These are phyloP conservation scores for Diogma glabrata DNA, from an alignment of 2,888 invertebrate species.

Conservation along the genomic window DNA sequence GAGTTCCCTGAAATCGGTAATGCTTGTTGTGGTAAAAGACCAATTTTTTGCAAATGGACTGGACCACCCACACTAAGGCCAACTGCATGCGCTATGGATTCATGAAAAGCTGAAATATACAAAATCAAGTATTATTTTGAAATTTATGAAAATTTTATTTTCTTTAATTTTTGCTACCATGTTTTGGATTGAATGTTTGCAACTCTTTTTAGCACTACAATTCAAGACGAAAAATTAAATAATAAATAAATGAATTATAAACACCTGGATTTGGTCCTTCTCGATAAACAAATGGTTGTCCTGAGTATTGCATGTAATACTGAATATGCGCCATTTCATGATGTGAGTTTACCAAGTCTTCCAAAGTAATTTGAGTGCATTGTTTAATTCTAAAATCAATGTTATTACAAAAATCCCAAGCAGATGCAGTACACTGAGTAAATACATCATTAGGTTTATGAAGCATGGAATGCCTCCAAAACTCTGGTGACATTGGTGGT, in stretches of 20 bases:
- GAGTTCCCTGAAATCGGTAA: constrained; percentile 20
- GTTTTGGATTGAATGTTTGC: too few species aligned
- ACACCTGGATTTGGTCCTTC: constrained; percentile 79
- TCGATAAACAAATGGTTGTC: constrained; percentile 62
- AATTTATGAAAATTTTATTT: background rate
- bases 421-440: constrained; percentile 61
- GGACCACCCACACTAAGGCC: constrained; percentile 66
- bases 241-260: too few species aligned
- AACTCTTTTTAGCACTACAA: too few species aligned
- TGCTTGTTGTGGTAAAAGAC: constrained; percentile 52
- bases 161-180: constrained; percentile 1
- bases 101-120: constrained; percentile 68
- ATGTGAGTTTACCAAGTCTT: constrained; percentile 64
- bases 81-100: constrained; percentile 72
- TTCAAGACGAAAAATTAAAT: too few species aligned
- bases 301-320: constrained; percentile 67
- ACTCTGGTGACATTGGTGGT: constrained; percentile 67
- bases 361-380: constrained; percentile 67
- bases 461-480: constrained; percentile 74
- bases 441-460: constrained; percentile 56
- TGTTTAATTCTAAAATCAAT: constrained; percentile 74
- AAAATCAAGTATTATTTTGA: too few species aligned
- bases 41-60: constrained; percentile 59
- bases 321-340: constrained; percentile 78
- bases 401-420: constrained; percentile 79